Evolutionary conservation across 2,113 vertebrate species (phyloP).

Genomic region (Cercopithecus mona): DNA sequence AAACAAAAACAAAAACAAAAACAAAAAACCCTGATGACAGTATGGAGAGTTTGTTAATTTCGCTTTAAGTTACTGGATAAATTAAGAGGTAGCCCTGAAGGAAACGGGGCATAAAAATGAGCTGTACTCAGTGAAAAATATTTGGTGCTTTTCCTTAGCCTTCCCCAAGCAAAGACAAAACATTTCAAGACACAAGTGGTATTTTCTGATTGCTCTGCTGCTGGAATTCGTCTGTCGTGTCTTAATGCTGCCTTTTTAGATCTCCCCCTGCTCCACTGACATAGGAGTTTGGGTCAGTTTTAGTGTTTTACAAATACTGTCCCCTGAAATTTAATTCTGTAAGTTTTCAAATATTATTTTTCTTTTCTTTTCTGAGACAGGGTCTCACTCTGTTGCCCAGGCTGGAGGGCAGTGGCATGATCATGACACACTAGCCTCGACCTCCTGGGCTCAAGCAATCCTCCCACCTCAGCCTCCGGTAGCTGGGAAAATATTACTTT

Average conservation of each 20-base stretch:
- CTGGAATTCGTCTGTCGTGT: rapidly evolving
- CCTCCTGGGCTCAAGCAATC: too few relatives aligned
- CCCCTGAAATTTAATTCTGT: neutral
- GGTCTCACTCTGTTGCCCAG: too few relatives aligned
- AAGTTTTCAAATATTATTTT: neutral
- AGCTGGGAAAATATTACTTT: neutral
- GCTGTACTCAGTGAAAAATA: rapidly evolving
- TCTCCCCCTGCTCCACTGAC: neutral
- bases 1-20: neutral
- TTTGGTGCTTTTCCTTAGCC: too few relatives aligned
- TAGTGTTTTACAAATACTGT: neutral
- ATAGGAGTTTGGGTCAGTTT: neutral
- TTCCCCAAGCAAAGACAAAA: neutral
- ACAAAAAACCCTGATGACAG: neutral
- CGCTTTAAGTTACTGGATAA: neutral
- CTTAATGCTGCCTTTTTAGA: neutral
- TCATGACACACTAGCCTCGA: too few relatives aligned
- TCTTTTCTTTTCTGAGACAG: too few relatives aligned
- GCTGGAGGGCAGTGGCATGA: too few relatives aligned
- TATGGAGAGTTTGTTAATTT: neutral
- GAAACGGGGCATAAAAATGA: neutral
- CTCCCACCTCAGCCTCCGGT: too few relatives aligned
- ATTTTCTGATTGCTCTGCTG: neutral
- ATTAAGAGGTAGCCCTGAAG: neutral
- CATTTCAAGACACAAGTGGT: neutral